A percentile compares a stretch with the other conserved stretches of the same genome.
These are phyloP conservation scores for Telmatherina bonti DNA, from an alignment of 2,797 vertebrate species.

Conservation along the genomic window DNA sequence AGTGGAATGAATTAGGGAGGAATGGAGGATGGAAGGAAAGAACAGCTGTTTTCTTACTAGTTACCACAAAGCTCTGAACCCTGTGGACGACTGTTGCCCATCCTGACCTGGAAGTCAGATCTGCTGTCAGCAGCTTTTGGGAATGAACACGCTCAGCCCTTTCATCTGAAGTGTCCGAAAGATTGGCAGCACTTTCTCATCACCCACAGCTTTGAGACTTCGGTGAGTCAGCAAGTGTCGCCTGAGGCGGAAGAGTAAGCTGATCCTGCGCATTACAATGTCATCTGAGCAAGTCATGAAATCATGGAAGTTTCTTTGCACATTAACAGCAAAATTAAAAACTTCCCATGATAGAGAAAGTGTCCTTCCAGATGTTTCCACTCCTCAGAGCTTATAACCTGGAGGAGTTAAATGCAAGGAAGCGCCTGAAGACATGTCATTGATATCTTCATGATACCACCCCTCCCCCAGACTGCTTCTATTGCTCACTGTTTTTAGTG, in stretches of 20 bases:
- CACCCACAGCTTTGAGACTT: conserved; percentile 35
- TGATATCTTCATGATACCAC: conserved; percentile 50
- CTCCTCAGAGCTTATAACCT: conserved; percentile 21
- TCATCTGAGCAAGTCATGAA: conserved; percentile 6
- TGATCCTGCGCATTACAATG: conserved; percentile 33
- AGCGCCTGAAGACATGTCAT: conserved; percentile 39
- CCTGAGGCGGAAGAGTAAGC: conserved; percentile 37
- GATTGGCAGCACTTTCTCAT: conserved; percentile 50
- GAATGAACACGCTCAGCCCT: conserved; percentile 61
- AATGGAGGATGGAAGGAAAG: conserved; percentile 36
- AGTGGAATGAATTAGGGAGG: conserved; percentile 44
- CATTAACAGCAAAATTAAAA: conserved; percentile 1
- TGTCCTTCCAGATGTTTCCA: conserved; percentile 19
- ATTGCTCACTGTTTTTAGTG: conserved; percentile 70
- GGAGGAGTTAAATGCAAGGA: conserved; percentile 30
- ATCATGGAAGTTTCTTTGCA: background rate
- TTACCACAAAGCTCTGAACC: conserved; percentile 52
- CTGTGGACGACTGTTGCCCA: conserved; percentile 57
- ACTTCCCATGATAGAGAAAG: background rate
- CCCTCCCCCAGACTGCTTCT: conserved; percentile 47
- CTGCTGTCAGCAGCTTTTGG: conserved; percentile 70
- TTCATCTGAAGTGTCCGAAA: conserved; percentile 57
- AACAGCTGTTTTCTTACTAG: conserved; percentile 73
- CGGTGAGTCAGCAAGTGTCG: conserved; percentile 58
- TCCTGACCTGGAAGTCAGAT: conserved; percentile 72